A percentile compares a stretch with the other conserved stretches of the same genome.
These are phyloP conservation scores for Temnothorax rugatulus DNA, from an alignment of 2,888 invertebrate genomes.

Conservation along the genomic window DNA sequence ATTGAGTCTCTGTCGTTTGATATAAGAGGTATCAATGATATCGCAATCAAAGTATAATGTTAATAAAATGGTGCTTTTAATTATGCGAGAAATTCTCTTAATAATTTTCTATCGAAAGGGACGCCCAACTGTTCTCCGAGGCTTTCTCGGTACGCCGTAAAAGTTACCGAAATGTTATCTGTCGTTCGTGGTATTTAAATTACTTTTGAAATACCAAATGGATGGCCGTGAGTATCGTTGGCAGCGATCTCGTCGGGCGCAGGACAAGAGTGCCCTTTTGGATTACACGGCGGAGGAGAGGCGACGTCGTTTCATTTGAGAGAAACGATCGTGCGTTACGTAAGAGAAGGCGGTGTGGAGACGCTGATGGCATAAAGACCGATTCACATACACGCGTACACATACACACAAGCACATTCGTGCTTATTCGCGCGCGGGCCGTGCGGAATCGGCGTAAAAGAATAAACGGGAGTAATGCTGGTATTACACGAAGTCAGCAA, in stretches of 20 bases:
- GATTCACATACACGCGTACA: constrained; percentile 50
- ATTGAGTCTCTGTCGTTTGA: neutral
- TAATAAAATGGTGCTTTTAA: constrained; percentile 14
- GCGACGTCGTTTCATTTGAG: constrained; percentile 57
- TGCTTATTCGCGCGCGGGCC: neutral
- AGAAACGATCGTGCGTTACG: constrained; percentile 70
- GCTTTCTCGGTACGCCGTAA: constrained; percentile 23
- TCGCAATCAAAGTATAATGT: neutral
- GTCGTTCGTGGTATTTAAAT: constrained; percentile 47
- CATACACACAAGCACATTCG: neutral
- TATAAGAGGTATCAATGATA: neutral
- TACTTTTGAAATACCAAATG: constrained; percentile 54
- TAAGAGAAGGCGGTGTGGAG: constrained; percentile 65
- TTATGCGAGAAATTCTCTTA: neutral
- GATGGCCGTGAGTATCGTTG: constrained; percentile 38
- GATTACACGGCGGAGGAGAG: constrained; percentile 50
- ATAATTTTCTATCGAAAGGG: constrained; percentile 30
- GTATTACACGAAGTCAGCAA: constrained; percentile 27
- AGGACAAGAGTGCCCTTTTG: constrained; percentile 66
- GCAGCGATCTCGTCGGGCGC: constrained; percentile 50
- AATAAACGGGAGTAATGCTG: constrained; percentile 32
- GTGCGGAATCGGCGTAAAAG: constrained; percentile 49
- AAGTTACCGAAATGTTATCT: constrained; percentile 51
- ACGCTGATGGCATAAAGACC: constrained; percentile 67
- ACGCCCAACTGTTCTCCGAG: neutral